Evolutionary conservation across 2,888 invertebrate genomes (phyloP).

Genomic region (Dynastes maya): DNA sequence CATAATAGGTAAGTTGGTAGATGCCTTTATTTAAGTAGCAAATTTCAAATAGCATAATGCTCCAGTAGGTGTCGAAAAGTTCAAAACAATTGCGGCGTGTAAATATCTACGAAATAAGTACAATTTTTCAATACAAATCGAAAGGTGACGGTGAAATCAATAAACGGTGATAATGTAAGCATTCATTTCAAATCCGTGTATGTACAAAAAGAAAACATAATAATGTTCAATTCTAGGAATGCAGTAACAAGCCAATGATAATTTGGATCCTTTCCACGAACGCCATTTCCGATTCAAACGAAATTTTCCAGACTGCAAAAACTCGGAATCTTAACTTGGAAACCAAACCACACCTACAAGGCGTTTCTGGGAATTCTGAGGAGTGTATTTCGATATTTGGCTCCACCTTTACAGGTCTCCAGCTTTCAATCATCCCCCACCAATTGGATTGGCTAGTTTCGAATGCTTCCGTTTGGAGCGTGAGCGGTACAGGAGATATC

Average conservation of each 20-base stretch:
- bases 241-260: not conserved
- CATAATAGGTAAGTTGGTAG: no score
- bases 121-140: no score
- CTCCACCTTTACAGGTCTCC: slow-evolving; percentile 57
- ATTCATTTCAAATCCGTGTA: no score
- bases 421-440: slow-evolving; percentile 55
- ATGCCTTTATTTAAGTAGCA: no score
- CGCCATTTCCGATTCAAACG: slow-evolving; percentile 16
- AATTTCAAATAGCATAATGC: no score
- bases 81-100: no score
- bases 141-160: not conserved
- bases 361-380: slow-evolving; percentile 53
- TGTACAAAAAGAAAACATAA: not conserved
- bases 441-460: slow-evolving; percentile 54
- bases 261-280: slow-evolving; percentile 15
- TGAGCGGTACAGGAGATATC: slow-evolving; percentile 56
- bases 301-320: slow-evolving; percentile 27
- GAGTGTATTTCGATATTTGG: slow-evolving; percentile 54
- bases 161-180: not conserved
- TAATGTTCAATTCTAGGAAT: not conserved
- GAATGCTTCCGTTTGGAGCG: slow-evolving; percentile 56
- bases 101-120: no score
- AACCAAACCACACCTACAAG: slow-evolving; percentile 53
- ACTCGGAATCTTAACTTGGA: slow-evolving; percentile 20
- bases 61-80: no score